Evolutionary conservation across 1,140 invertebrate genomes (phyloP), one percentile per base, ranked within the genome.

Genomic region (Archivesica marissinica): DNA sequence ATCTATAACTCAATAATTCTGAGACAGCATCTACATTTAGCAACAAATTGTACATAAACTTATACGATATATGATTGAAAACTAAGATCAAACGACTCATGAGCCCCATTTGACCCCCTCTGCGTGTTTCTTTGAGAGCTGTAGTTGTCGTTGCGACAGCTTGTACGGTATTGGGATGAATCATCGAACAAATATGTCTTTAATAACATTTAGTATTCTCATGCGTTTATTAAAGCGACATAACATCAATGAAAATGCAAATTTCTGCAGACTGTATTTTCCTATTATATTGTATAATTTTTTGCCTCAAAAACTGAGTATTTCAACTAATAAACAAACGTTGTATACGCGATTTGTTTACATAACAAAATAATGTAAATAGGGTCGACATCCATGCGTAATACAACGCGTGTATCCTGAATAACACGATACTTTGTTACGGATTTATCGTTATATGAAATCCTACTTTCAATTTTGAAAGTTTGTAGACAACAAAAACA

Each of bases 81-180:
- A n/a, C 17, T 47, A 47, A 9, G 41, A 47, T 9, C 17, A 9
- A 9, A 47, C 17, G 41, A 6, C 56, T 59, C 7, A 11, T 6
- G n/a, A 30, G 25, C 33, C 1, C 56, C 33, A 17, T 28, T 28
- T 59, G 17, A 25, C 56, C 28, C 15, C 33, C 25, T 2, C n/a
- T 39, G 4, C 44, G 23, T 30, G 13, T 44, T 70, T 47, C 39
- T 41, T 44, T 70, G 66, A 41, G 28, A 44, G 25, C 20, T 70
- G 66, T 9, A 28, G 66, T 70, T 47, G 66, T 44, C 39, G 9
- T 2, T 38, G 66, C 47, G 66, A 70, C 66, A 70, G 66, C 38
- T 70, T 30, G 66, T n/a, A n/a, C 13, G 17, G 6, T 39, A 44
- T 17, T 20, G 0, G 9, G 0, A 70, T 70, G 66, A 70, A 25